Evolutionary conservation across 1,140 invertebrate genomes (phyloP), one percentile per base, ranked within the genome.

Genomic region (Branchinecta lynchi): DNA sequence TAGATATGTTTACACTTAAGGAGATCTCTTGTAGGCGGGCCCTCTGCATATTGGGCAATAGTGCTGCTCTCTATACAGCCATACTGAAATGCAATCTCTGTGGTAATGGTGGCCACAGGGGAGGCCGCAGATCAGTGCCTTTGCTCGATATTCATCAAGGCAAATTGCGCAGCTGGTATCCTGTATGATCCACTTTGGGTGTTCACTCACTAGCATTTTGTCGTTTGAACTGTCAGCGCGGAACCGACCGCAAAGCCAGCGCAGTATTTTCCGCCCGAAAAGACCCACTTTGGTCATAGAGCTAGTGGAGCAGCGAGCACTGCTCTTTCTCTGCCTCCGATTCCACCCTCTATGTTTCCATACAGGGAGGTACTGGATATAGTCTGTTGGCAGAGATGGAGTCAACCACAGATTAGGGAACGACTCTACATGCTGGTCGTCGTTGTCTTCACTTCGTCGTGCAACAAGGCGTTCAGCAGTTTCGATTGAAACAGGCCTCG

Each of bases 51-150:
- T 76, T 5, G 83, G 83, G 73, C 83, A 84, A 68, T 80, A 79
- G 73, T 83, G 81, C 73, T 83, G 80, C 68, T 82, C 81, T 70
- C 80, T 74, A 7, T 75, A 74, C 8, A 84, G 74, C 83, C 83
- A 84, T 6, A 73, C 70, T 71, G 82, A 72, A 17, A 84, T 81
- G 74, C 83, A 84, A 8, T 76, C 72, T 44, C 82, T 75, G 74
- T 84, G 82, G 73, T 81, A 84, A 69, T 78, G 77, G 74, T 84
- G 83, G 7, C 80, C 79, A 76, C 83, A 84, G 7, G 83, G 82
- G 46, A 84, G 74, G 2, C 81, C 82, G 75, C 81, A 81, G 3
- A 84, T 71, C 10, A 76, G 45, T 7, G 75, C 75, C 9, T 75
- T 76, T 32, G 71, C 67, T n/a, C 70, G 60, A 72, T 82, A 84